phyloP scores from a whole-genome alignment of 2,797 vertebrate species.

The Danio jaintianensis region DNA sequence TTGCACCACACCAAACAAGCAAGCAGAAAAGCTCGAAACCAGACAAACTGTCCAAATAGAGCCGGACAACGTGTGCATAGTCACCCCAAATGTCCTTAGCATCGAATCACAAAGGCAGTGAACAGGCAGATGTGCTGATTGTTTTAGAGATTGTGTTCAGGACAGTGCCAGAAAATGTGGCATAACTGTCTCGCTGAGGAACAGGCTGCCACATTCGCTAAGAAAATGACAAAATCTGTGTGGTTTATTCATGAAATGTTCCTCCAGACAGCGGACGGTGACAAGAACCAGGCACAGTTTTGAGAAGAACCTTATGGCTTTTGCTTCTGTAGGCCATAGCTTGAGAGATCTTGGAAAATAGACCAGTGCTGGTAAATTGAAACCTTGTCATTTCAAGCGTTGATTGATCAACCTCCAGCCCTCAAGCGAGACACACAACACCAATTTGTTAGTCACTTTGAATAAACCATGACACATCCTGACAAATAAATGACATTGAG shows the following conservation, averaged over 20 bases:
- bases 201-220: not conserved
- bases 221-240: not conserved
- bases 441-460: not conserved
- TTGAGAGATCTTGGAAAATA: not conserved
- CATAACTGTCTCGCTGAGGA: constrained; percentile 3
- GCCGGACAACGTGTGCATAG: not conserved
- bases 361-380: not conserved
- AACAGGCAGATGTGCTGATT: constrained; percentile 9
- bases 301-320: not conserved
- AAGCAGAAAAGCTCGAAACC: not conserved
- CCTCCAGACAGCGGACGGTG: not conserved
- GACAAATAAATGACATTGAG: not conserved
- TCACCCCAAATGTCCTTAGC: not conserved
- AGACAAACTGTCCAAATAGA: not conserved
- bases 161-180: not conserved
- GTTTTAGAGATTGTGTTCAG: not conserved
- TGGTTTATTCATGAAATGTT: constrained; percentile 8
- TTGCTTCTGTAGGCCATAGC: not conserved
- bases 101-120: not conserved
- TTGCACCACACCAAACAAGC: not conserved
- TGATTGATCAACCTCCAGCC: not conserved
- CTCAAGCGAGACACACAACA: not conserved
- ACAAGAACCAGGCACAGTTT: not conserved
- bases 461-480: not conserved
- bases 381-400: not conserved